Evolutionary conservation across 2,113 vertebrate genomes (phyloP).

Genomic region (Rhinolophus sinicus): DNA sequence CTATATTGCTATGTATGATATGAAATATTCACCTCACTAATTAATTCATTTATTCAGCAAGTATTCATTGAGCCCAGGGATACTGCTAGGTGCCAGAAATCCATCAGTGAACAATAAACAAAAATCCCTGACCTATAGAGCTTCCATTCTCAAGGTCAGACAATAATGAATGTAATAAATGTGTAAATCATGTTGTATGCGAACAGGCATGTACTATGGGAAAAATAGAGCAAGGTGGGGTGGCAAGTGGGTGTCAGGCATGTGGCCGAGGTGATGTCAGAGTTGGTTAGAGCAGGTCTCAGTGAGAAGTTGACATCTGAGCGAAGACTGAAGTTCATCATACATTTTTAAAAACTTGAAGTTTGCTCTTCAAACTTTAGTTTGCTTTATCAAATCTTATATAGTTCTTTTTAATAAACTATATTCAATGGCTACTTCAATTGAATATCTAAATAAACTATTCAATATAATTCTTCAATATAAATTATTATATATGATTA

Average conservation of each 20-base stretch:
- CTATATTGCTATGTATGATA: background rate
- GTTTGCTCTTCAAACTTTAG: background rate
- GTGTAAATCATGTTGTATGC: background rate
- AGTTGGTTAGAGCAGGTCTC: background rate
- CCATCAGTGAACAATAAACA: background rate
- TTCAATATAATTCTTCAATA: background rate
- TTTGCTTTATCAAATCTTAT: background rate
- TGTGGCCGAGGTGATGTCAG: fast-evolving
- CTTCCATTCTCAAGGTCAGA: background rate
- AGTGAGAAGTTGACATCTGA: background rate
- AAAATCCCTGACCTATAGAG: background rate
- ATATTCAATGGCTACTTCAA: background rate
- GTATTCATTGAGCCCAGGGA: background rate
- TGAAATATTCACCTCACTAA: background rate
- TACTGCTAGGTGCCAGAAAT: background rate
- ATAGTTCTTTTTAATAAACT: background rate
- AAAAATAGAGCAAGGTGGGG: background rate
- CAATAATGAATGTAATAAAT: background rate
- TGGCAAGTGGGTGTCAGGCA: too few relatives aligned
- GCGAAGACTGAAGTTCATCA: background rate
- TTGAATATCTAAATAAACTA: background rate
- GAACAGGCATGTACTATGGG: too few relatives aligned
- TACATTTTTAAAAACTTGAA: background rate
- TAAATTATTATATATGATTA: background rate
- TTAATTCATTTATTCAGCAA: background rate